Evolutionary conservation across 2,888 invertebrate genomes (phyloP).

Genomic region (Mimachlamys varia): DNA sequence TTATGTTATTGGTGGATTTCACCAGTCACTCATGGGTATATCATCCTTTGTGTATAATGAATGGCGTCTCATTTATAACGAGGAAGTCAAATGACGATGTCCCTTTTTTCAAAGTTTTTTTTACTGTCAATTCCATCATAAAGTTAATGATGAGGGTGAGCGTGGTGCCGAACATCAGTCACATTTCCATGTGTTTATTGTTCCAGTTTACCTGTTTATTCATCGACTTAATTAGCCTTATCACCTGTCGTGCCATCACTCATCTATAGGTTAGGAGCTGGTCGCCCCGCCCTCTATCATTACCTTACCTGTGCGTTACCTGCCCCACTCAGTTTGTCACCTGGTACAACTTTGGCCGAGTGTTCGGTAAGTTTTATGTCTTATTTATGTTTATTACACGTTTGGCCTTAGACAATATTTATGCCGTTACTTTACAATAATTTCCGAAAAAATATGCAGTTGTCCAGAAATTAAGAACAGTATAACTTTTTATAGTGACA

Average conservation of each 20-base stretch:
- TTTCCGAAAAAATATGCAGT: too few species aligned
- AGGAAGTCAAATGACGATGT: neutral
- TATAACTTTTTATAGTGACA: too few species aligned
- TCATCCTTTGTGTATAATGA: neutral
- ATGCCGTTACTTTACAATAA: too few species aligned
- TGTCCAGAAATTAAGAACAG: too few species aligned
- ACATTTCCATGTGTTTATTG: slow-evolving; percentile 24
- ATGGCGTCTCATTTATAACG: neutral
- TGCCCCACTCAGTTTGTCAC: neutral
- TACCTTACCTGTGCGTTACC: neutral
- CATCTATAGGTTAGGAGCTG: neutral
- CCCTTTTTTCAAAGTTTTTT: neutral
- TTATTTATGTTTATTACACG: neutral
- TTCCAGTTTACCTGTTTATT: slow-evolving; percentile 27
- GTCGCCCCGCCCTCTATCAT: neutral
- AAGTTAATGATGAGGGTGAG: neutral
- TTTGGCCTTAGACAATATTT: too few species aligned
- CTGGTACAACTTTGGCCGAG: neutral
- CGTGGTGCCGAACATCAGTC: neutral
- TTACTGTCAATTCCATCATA: neutral
- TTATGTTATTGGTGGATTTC: too few species aligned
- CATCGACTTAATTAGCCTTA: neutral
- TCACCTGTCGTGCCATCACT: neutral
- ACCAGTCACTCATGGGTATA: too few species aligned
- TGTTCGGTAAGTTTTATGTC: neutral